Conservation (phyloP, 2,888 invertebrate genomes). For the Chrysomela aeneicollis region DNA sequence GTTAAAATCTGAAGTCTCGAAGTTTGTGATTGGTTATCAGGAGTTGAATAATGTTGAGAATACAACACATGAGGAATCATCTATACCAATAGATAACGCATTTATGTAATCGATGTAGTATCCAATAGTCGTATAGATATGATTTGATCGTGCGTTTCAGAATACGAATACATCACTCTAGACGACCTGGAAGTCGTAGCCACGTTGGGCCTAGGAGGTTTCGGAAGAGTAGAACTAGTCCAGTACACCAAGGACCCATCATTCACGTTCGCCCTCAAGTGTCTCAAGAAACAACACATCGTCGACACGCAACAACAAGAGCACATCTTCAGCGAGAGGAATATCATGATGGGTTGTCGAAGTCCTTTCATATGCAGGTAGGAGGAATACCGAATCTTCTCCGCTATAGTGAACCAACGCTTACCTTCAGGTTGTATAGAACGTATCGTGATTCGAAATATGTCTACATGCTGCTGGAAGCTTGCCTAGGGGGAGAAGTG, state of each 20-base stretch:
- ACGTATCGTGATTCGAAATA: slow-evolving; percentile 75
- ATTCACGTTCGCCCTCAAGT: slow-evolving; percentile 72
- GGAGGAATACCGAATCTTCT: slow-evolving; percentile 12
- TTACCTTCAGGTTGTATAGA: slow-evolving; percentile 71
- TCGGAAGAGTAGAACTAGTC: slow-evolving; percentile 74
- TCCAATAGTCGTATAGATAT: too few species aligned
- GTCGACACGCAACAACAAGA: slow-evolving; percentile 78
- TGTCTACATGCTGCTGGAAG: slow-evolving; percentile 77
- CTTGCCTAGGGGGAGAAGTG: slow-evolving; percentile 76
- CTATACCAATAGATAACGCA: too few species aligned
- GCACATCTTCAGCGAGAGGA: slow-evolving; percentile 75
- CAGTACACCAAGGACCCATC: slow-evolving; percentile 61
- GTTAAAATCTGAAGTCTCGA: too few species aligned
- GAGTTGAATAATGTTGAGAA: too few species aligned
- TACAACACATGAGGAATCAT: too few species aligned
- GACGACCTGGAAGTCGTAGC: slow-evolving; percentile 72
- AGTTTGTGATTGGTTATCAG: too few species aligned
- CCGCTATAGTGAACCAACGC: too few species aligned
- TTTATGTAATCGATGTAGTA: too few species aligned
- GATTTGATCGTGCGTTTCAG: slow-evolving; percentile 44
- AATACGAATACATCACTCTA: slow-evolving; percentile 59
- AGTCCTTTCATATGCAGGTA: slow-evolving; percentile 79
- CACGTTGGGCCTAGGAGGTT: slow-evolving; percentile 76
- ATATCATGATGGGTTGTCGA: slow-evolving; percentile 73
- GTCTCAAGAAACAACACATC: slow-evolving; percentile 76